Conservation (phyloP, 2,113 vertebrate genomes). For the Dromaius novaehollandiae region DNA sequence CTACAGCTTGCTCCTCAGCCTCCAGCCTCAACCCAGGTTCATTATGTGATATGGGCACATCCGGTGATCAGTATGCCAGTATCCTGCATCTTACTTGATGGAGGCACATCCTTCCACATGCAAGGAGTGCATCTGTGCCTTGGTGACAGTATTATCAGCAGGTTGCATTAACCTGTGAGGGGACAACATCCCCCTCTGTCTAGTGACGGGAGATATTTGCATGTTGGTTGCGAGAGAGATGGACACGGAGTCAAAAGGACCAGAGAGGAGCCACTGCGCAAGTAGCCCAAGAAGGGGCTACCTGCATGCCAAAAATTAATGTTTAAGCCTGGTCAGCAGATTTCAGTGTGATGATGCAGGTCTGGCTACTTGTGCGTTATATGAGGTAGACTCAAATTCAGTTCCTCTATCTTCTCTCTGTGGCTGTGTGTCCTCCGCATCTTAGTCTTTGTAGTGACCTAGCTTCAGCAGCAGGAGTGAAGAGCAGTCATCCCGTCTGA, state of each 20-base stretch:
- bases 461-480: background rate
- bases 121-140: background rate
- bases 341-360: background rate
- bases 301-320: background rate
- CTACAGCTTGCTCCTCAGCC: accelerated
- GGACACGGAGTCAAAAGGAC: background rate
- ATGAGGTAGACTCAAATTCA: background rate
- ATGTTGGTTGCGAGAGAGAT: background rate
- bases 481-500: background rate
- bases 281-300: background rate
- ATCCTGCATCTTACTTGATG: background rate
- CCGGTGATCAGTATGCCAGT: accelerated
- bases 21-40: background rate
- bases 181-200: background rate
- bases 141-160: background rate
- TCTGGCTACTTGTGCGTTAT: background rate
- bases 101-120: background rate
- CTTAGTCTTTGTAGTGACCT: background rate
- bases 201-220: background rate
- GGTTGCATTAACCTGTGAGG: background rate
- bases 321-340: background rate
- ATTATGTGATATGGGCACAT: accelerated
- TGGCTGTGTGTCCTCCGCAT: background rate
- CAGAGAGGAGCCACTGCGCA: too few relatives aligned
- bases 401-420: background rate